A percentile compares a stretch with the other conserved stretches of the same genome.
Conservation (phyloP, 92 coral and sea anemone species). For the Paramuricea clavata region DNA sequence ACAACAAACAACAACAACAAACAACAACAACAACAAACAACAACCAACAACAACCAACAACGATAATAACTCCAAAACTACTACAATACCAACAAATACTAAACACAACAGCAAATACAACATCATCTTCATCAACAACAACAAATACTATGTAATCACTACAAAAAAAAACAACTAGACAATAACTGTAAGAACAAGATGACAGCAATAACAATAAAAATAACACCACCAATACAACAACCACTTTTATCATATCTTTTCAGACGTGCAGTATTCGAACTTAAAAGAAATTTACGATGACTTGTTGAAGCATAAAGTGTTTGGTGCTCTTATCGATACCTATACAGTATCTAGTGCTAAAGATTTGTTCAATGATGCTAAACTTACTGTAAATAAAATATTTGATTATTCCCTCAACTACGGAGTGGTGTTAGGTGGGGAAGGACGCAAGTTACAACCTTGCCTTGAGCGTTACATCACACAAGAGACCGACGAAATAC, state of each 20-base stretch:
- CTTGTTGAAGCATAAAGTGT: conserved; percentile 81
- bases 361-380: conserved; percentile 75
- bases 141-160: no score
- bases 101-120: no score
- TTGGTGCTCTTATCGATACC: conserved; percentile 87
- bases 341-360: conserved; percentile 87
- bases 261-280: conserved; percentile 68
- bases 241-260: not conserved
- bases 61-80: not conserved
- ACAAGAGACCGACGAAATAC: conserved; percentile 16
- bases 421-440: conserved; percentile 92
- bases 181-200: no score
- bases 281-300: conserved; percentile 82
- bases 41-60: no score
- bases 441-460: conserved; percentile 87
- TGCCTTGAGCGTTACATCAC: conserved; percentile 67
- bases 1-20: no score
- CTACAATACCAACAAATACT: no score
- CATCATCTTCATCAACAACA: no score
- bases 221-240: not conserved
- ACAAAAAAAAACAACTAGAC: no score
- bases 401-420: conserved; percentile 85
- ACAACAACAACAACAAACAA: no score
- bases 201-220: not conserved
- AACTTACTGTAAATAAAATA: conserved; percentile 79